These are phyloP conservation scores for Perodicticus potto DNA, from an alignment of 2,797 vertebrate species.

Conservation along the genomic window DNA sequence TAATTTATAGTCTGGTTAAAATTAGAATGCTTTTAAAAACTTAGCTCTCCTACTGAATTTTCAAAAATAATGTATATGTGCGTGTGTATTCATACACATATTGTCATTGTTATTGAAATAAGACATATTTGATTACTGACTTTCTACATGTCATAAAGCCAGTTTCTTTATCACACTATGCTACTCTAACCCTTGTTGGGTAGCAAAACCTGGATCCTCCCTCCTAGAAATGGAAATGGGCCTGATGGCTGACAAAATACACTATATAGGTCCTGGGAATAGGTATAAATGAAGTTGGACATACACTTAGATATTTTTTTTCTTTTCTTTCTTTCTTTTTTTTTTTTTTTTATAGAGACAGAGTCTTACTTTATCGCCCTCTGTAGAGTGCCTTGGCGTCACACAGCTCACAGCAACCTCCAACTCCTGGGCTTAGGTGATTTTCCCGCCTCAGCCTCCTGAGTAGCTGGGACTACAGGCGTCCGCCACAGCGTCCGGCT, in stretches of 20 bases:
- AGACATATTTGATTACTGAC: neutral
- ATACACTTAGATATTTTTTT: neutral
- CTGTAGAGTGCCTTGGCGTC: no score
- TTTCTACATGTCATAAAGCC: neutral
- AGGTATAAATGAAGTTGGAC: neutral
- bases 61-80: neutral
- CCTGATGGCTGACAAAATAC: neutral
- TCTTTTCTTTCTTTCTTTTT: no score
- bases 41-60: conserved; percentile 37
- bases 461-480: no score
- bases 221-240: neutral
- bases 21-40: conserved; percentile 29
- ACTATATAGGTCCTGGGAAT: neutral
- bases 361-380: no score
- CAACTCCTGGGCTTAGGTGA: no score
- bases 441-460: no score
- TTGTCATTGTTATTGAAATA: neutral
- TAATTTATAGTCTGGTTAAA: neutral
- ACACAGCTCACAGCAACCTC: no score
- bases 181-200: neutral
- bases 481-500: no score
- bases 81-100: neutral
- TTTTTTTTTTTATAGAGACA: no score
- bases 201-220: neutral
- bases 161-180: neutral